A percentile compares a stretch with the other conserved stretches of the same genome.
Evolutionary conservation across 2,113 vertebrate species (phyloP).

Genomic region (Menura novaehollandiae): DNA sequence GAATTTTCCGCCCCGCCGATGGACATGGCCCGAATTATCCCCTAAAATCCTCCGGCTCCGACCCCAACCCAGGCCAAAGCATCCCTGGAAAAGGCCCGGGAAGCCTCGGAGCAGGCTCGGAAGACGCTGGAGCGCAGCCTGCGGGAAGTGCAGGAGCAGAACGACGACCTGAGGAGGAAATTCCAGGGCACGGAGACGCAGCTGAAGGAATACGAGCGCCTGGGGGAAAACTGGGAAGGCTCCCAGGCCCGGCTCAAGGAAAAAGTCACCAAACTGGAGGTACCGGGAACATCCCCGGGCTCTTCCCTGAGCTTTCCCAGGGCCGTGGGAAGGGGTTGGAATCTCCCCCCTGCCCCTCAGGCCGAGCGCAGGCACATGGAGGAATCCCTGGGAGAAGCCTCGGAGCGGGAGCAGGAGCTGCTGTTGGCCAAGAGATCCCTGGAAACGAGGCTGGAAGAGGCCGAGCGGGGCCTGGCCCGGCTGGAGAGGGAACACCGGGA

Average conservation of each 20-base stretch:
- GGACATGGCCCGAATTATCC: no score
- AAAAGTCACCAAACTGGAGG: slow-evolving; percentile 71
- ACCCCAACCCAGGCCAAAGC: slow-evolving; percentile 29
- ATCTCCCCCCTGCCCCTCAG: not conserved
- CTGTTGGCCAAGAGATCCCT: slow-evolving; percentile 78
- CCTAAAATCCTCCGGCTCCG: no score
- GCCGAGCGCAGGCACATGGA: slow-evolving; percentile 64
- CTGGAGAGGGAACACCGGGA: slow-evolving; percentile 79
- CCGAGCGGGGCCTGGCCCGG: slow-evolving; percentile 64
- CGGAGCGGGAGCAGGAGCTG: slow-evolving; percentile 74
- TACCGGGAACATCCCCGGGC: not conserved
- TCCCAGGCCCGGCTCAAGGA: slow-evolving; percentile 70
- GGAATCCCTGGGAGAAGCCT: slow-evolving; percentile 36
- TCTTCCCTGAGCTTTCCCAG: not conserved
- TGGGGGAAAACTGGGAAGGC: slow-evolving; percentile 69
- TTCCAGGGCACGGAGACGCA: slow-evolving; percentile 71
- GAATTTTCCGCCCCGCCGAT: no score
- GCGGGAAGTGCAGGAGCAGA: slow-evolving; percentile 67
- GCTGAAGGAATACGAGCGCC: slow-evolving; percentile 66
- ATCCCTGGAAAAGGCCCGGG: slow-evolving; percentile 34
- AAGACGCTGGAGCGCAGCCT: slow-evolving; percentile 37
- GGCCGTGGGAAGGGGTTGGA: rapidly evolving
- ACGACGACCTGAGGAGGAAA: slow-evolving; percentile 65
- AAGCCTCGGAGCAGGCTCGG: slow-evolving; percentile 37
- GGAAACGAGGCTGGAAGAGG: slow-evolving; percentile 79